Percentiles rank a stretch among this genome's conserved stretches.
Conservation (phyloP, 2,797 vertebrate species). For the Gymnoscopelus microlampas region DNA sequence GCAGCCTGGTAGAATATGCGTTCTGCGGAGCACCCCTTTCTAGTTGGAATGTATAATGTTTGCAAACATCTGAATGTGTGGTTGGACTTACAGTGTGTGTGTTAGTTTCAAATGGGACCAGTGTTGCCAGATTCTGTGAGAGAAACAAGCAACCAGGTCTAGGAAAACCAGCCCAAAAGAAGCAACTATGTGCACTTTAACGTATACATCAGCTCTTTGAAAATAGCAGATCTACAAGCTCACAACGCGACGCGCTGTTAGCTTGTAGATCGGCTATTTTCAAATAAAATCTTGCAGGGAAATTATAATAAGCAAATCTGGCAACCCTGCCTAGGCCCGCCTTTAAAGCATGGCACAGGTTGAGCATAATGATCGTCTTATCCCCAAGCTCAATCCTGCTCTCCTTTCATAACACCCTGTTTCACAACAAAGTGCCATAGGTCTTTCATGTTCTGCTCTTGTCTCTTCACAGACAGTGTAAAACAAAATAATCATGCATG, state of each 20-base stretch:
- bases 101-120: conserved; percentile 44
- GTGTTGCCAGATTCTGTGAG: no score
- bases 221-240: no score
- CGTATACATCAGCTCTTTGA: no score
- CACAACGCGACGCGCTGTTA: no score
- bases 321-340: conserved; percentile 63
- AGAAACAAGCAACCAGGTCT: no score
- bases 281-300: no score
- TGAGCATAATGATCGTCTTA: conserved; percentile 74
- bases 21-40: no score
- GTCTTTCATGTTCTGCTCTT: conserved; percentile 80
- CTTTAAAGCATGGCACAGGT: conserved; percentile 65
- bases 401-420: conserved; percentile 70
- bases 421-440: conserved; percentile 70
- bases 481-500: conserved; percentile 81
- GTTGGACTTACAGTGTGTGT: conserved; percentile 10
- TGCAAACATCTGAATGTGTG: neutral
- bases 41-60: neutral
- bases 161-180: no score
- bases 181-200: no score
- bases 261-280: no score
- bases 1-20: no score
- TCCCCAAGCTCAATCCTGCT: conserved; percentile 68
- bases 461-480: conserved; percentile 73
- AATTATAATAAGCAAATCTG: no score